phyloP scores from a whole-genome alignment of 2,113 vertebrate genomes.

The Oenanthe oenanthe region DNA sequence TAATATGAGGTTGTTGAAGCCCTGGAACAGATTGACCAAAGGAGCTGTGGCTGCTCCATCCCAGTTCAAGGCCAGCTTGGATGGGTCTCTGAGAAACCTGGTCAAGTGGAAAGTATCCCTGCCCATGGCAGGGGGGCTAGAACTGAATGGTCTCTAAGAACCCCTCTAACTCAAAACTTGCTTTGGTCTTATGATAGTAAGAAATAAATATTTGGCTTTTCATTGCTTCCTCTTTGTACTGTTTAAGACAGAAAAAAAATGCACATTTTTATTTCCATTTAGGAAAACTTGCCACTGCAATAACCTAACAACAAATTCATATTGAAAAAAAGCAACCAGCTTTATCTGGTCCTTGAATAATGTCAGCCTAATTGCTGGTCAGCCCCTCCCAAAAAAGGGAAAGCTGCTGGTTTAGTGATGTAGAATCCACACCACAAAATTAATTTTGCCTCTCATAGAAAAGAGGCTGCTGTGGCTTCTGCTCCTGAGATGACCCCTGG shows the following conservation, averaged over 20 bases:
- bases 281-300: not conserved
- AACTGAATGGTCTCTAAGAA: not conserved
- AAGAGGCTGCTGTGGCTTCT: not conserved
- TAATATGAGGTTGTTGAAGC: rapidly evolving
- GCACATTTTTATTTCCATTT: not conserved
- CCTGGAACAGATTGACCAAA: not conserved
- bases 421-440: not conserved
- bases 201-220: not conserved
- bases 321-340: not conserved
- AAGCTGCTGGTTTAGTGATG: not conserved
- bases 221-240: not conserved
- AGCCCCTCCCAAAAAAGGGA: not conserved
- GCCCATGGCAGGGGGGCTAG: rapidly evolving
- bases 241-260: not conserved
- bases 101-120: not conserved
- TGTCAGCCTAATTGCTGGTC: not conserved
- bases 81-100: not conserved
- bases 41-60: rapidly evolving
- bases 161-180: rapidly evolving
- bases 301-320: not conserved
- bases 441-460: not conserved
- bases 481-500: not conserved
- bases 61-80: not conserved
- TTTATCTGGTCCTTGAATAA: not conserved
- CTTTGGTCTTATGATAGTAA: not conserved